Percentiles rank a stretch among this genome's conserved stretches.
Evolutionary conservation across 2,113 vertebrate species (phyloP).

Genomic region (Xenus cinereus): DNA sequence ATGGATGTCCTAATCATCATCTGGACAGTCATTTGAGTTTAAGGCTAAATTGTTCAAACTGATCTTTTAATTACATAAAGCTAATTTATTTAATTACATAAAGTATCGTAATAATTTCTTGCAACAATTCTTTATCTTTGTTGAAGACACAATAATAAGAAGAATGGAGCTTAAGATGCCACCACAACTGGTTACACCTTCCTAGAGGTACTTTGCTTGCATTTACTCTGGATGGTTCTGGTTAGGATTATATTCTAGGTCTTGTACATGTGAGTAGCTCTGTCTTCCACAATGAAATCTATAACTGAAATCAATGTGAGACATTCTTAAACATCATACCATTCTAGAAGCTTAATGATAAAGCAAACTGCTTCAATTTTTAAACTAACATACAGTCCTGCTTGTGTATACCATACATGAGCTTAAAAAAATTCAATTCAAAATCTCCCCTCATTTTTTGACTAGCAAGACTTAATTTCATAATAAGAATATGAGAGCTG

Average conservation of each 20-base stretch:
- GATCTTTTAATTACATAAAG: not conserved
- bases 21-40: not conserved
- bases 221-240: not conserved
- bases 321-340: not conserved
- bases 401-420: not conserved
- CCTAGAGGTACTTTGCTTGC: not conserved
- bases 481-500: not conserved
- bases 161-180: not conserved
- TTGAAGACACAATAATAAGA: not conserved
- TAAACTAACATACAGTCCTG: not conserved
- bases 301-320: not conserved
- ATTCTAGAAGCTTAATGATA: not conserved
- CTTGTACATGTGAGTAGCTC: not conserved
- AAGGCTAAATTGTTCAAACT: not conserved
- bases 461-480: not conserved
- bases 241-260: not conserved
- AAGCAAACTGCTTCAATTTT: not conserved
- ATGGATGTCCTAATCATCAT: not conserved
- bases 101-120: not conserved
- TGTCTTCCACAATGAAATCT: not conserved
- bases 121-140: not conserved
- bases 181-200: not conserved
- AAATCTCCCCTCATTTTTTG: not conserved
- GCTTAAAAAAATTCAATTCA: not conserved
- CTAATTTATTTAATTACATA: not conserved